A percentile compares a stretch with the other conserved stretches of the same genome.
Evolutionary conservation across 2,113 vertebrate genomes (phyloP).

Genomic region (Balaeniceps rex): DNA sequence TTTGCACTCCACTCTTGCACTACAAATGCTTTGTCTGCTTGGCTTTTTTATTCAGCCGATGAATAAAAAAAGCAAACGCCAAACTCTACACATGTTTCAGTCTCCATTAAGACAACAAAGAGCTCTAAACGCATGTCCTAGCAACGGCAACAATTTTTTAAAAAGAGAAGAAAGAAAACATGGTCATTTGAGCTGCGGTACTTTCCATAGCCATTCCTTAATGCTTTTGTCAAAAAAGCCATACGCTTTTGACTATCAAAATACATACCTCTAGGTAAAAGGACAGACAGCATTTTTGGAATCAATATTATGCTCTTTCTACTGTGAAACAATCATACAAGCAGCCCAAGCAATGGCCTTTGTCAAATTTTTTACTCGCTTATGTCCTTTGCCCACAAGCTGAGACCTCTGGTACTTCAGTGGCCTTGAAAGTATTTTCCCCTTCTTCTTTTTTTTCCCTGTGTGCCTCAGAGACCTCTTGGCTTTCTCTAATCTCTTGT

Average conservation of each 20-base stretch:
- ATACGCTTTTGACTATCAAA: neutral
- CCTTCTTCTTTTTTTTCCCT: neutral
- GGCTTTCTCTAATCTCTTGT: constrained; percentile 34
- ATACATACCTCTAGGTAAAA: neutral
- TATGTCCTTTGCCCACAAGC: neutral
- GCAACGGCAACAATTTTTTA: constrained; percentile 4
- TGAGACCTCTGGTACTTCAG: constrained; percentile 20
- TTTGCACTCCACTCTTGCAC: constrained; percentile 64
- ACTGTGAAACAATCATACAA: neutral
- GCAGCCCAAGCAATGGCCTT: neutral
- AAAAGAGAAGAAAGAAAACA: neutral
- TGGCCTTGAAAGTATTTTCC: constrained; percentile 33
- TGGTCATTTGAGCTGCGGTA: constrained; percentile 2
- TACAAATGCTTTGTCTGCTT: constrained; percentile 67
- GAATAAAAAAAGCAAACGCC: constrained; percentile 72
- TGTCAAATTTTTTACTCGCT: constrained; percentile 19
- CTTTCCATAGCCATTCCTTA: neutral
- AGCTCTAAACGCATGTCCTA: constrained; percentile 45
- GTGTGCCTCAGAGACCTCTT: neutral
- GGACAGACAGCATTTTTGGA: neutral
- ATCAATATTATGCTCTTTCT: neutral
- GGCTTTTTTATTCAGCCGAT: constrained; percentile 65
- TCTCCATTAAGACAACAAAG: constrained; percentile 77
- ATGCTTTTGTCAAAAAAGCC: neutral
- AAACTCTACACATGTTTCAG: constrained; percentile 58